Evolutionary conservation across 2,888 invertebrate genomes (phyloP), one percentile per base, ranked within the genome.

Genomic region (Eilema sororculum): DNA sequence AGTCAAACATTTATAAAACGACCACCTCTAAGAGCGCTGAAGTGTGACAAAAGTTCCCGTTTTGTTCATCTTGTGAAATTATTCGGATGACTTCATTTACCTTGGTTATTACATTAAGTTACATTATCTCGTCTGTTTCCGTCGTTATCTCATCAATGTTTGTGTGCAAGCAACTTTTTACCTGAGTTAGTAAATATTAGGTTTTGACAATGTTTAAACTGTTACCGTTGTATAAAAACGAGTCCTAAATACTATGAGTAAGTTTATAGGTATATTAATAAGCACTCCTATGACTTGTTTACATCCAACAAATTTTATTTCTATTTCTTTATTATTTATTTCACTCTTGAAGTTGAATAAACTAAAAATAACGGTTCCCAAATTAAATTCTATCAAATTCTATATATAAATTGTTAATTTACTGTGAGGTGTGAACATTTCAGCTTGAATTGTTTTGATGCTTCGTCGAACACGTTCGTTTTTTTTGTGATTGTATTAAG

Each of bases 71-170:
- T 86, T 89, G 79, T 85, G 80, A 83, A 85, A 84, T 81, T 84
- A 83, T 79, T 79, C 78, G 80, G 81, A 83, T 87, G 86, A 83
- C 84, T 87, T 85, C 86, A 84, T 16, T 82, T 78, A 80, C 80
- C 73, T 77, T 78, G 77, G 76, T 80, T 81, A 78, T 89, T 85
- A 84, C 86, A 87, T 84, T 80, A 84, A 80, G 82, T 85, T 76
- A 78, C 73, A 86, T 89, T 91, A 90, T 90, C 87, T 89, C 82
- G 81, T 82, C 79, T 74, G 82, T 86, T 89, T 90, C 87, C 86
- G 86, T 75, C 83, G 86, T 89, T 91, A 89, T 89, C 86, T 88
- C 87, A 89, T 80, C 79, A 76, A 74, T 82, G 80, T 85, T 84
- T 80, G 79, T 85, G 62, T 78, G 59, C 28, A 69, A 77, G 74